phyloP scores from a whole-genome alignment of 2,888 invertebrate genomes.

The Gortyna flavago region DNA sequence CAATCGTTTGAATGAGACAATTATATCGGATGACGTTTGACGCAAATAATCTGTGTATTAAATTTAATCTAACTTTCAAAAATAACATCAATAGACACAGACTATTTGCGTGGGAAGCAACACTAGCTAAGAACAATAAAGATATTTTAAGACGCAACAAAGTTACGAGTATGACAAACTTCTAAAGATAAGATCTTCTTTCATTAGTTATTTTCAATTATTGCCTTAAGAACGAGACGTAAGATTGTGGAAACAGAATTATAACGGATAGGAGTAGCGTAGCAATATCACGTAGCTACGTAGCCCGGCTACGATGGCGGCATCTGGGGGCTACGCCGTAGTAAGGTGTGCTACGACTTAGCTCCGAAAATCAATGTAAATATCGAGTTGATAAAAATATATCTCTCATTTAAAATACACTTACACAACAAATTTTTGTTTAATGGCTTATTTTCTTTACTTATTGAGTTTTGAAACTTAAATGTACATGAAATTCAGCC shows the following conservation, averaged over 20 bases:
- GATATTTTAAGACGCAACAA: neutral
- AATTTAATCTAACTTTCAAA: too few species aligned
- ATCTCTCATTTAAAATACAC: neutral
- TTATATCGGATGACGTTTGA: neutral
- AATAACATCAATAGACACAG: neutral
- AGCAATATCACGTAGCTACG: constrained; percentile 34
- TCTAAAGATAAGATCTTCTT: neutral
- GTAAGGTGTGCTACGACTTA: constrained; percentile 49
- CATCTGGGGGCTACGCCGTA: constrained; percentile 29
- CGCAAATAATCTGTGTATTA: neutral
- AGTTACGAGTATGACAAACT: neutral
- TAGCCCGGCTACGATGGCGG: neutral
- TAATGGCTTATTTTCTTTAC: neutral
- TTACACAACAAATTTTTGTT: neutral
- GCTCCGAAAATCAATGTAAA: constrained; percentile 31
- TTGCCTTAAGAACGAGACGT: neutral
- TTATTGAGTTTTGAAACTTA: neutral
- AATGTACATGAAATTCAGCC: neutral
- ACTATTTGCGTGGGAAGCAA: neutral
- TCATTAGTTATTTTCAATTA: neutral
- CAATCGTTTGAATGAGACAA: neutral
- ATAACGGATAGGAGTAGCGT: neutral
- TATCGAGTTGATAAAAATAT: constrained; percentile 18
- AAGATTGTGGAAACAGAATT: constrained; percentile 16
- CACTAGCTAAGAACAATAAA: neutral